Evolutionary conservation across 2,113 vertebrate genomes (phyloP).

Genomic region (Dasyornis broadbenti): DNA sequence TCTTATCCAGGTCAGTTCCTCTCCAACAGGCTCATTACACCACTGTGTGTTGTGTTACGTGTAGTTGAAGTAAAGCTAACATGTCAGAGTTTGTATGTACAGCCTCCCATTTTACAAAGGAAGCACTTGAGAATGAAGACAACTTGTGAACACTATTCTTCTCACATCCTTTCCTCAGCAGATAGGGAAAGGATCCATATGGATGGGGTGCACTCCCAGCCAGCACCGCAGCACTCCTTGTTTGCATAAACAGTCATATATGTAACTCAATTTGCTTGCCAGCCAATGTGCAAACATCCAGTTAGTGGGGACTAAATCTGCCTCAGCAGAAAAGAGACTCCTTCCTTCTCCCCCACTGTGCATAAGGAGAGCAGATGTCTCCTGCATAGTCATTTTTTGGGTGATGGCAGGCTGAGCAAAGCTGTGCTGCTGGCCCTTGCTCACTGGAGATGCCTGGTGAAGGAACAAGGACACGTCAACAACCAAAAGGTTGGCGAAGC

Average conservation of each 20-base stretch:
- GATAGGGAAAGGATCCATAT: not conserved
- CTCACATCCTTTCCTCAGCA: not conserved
- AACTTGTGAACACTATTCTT: not conserved
- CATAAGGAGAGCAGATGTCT: slow-evolving; percentile 37
- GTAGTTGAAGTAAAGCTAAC: not conserved
- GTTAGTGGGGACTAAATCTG: not conserved
- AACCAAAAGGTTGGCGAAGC: rapidly evolving
- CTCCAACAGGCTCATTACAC: not conserved
- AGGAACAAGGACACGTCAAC: not conserved
- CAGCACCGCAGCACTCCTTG: not conserved
- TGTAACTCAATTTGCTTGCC: not conserved
- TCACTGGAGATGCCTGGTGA: not conserved
- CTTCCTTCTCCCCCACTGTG: not conserved
- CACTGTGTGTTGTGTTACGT: rapidly evolving
- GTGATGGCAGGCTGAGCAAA: not conserved
- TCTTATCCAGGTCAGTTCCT: not conserved
- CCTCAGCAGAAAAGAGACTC: not conserved
- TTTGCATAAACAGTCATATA: slow-evolving; percentile 47
- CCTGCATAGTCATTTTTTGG: not conserved
- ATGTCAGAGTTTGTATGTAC: not conserved
- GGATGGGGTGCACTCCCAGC: not conserved
- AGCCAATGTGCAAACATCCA: not conserved
- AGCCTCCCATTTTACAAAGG: not conserved
- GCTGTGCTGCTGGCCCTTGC: not conserved
- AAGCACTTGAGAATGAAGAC: not conserved